These are phyloP conservation scores for Tachysurus fulvidraco DNA, from an alignment of 2,113 vertebrate genomes.

Conservation along the genomic window DNA sequence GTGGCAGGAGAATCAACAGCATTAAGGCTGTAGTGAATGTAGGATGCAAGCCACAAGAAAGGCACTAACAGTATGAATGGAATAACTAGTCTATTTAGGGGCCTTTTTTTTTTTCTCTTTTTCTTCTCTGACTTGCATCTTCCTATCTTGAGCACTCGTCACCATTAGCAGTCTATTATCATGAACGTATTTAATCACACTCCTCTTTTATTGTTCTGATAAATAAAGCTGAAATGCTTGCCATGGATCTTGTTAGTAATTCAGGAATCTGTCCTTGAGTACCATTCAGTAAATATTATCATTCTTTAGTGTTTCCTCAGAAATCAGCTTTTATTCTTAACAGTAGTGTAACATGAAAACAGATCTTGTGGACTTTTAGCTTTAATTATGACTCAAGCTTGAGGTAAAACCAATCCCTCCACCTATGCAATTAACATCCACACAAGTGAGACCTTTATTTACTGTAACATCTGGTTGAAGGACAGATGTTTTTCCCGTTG, in stretches of 20 bases:
- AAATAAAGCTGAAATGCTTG: conserved; percentile 16
- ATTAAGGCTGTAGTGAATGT: conserved; percentile 6
- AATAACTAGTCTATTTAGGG: not conserved
- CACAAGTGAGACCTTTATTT: conserved; percentile 57
- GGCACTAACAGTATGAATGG: not conserved
- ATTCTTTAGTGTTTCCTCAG: not conserved
- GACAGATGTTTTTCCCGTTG: conserved; percentile 59
- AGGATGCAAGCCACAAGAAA: conserved; percentile 14
- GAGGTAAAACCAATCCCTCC: conserved; percentile 36
- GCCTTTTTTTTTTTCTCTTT: not conserved
- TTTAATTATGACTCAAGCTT: conserved; percentile 41
- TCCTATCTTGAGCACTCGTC: not conserved
- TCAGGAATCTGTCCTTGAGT: conserved; percentile 69
- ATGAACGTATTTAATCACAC: not conserved
- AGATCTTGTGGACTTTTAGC: not conserved
- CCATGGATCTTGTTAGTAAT: not conserved
- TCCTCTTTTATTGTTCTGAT: not conserved
- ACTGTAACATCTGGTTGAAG: conserved; percentile 50
- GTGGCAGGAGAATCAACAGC: conserved; percentile 24
- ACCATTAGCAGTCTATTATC: not conserved
- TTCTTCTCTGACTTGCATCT: not conserved
- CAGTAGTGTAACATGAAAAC: conserved; percentile 30
- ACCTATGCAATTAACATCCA: conserved; percentile 51
- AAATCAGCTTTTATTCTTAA: not conserved
- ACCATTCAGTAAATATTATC: conserved; percentile 28